These are phyloP conservation scores for Anoura caudifer DNA, from an alignment of 2,113 vertebrate species.

Conservation along the genomic window DNA sequence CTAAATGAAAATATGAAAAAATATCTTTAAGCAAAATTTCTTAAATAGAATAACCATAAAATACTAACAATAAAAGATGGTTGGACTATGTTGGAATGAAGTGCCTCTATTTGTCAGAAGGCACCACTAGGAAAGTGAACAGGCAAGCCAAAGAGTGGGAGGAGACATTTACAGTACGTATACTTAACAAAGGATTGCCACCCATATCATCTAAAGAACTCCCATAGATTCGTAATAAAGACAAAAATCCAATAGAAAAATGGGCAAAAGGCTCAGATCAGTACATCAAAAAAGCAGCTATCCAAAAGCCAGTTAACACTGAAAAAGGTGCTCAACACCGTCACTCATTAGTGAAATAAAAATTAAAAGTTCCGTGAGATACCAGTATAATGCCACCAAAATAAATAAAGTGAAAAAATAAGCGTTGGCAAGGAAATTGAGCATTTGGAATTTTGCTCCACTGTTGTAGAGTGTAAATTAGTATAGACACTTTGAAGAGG, in stretches of 20 bases:
- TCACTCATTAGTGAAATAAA: neutral
- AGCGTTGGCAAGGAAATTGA: neutral
- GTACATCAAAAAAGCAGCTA: neutral
- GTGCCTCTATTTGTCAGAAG: neutral
- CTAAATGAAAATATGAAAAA: neutral
- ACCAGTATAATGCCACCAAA: neutral
- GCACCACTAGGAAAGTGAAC: neutral
- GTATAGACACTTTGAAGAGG: neutral
- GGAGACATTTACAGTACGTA: neutral
- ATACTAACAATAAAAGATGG: neutral
- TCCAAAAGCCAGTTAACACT: neutral
- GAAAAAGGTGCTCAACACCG: neutral
- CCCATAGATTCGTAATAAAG: neutral
- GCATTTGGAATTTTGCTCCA: neutral
- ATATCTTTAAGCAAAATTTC: neutral
- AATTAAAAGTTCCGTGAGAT: neutral
- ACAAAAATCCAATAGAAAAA: neutral
- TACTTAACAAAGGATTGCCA: neutral
- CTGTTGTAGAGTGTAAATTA: neutral
- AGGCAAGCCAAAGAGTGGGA: neutral
- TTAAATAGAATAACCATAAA: constrained; percentile 20
- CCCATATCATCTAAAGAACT: neutral
- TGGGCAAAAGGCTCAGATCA: neutral
- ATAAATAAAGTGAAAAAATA: neutral
- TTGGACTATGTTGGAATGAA: neutral